Conservation (phyloP, 2,888 invertebrate species). For the Neoaliturus tenellus region DNA sequence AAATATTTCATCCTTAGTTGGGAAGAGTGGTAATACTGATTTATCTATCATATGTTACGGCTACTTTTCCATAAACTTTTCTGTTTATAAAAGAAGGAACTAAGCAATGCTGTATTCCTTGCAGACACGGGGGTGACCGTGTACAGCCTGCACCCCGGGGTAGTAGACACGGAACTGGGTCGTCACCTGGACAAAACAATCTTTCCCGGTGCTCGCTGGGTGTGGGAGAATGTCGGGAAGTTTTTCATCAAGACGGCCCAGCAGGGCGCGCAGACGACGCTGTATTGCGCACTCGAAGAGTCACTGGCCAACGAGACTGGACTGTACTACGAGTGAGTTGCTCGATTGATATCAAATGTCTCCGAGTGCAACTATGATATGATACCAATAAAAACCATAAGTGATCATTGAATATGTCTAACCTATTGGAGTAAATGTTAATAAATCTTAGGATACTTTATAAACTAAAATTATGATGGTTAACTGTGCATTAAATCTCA, state of each 20-base stretch:
- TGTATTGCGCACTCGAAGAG: constrained; percentile 83
- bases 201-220: constrained; percentile 73
- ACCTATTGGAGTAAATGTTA: background rate
- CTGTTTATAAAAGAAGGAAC: too few relatives aligned
- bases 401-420: background rate
- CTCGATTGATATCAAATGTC: too few relatives aligned
- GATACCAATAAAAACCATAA: too few relatives aligned
- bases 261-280: constrained; percentile 84
- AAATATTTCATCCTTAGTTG: too few relatives aligned
- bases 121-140: constrained; percentile 76
- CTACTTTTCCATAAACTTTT: too few relatives aligned
- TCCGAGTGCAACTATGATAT: too few relatives aligned
- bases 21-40: too few relatives aligned
- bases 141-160: constrained; percentile 84
- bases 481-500: too few relatives aligned
- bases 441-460: too few relatives aligned
- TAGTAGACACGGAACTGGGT: constrained; percentile 84
- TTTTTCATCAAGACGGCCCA: constrained; percentile 76
- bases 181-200: constrained; percentile 77
- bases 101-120: background rate
- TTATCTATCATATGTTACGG: too few relatives aligned
- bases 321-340: constrained; percentile 67
- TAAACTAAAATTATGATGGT: too few relatives aligned
- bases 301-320: constrained; percentile 71
- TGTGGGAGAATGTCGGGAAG: constrained; percentile 70